Conservation (phyloP, 2,113 vertebrate genomes). For the Formicarius rufipectus region DNA sequence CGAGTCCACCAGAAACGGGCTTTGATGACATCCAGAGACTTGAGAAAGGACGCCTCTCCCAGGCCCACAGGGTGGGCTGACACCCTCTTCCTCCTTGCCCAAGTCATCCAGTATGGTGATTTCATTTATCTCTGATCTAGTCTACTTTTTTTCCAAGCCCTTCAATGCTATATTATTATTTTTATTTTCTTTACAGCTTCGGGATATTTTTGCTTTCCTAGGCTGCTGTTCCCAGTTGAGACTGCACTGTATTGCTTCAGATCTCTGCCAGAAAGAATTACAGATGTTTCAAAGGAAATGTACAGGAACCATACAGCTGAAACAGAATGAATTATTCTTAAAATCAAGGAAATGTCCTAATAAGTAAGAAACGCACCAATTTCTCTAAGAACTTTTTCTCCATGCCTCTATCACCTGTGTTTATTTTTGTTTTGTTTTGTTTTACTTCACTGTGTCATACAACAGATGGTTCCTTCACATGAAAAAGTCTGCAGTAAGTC, state of each 20-base stretch:
- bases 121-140: not conserved
- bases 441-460: not conserved
- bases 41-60: not conserved
- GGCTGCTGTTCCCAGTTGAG: conserved; percentile 1
- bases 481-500: not conserved
- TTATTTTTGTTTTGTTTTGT: not conserved
- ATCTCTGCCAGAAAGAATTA: conserved; percentile 21
- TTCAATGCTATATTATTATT: not conserved
- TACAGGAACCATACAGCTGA: not conserved
- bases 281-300: conserved; percentile 32
- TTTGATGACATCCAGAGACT: not conserved
- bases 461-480: not conserved
- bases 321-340: conserved; percentile 47
- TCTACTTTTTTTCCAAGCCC: not conserved
- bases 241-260: not conserved
- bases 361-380: conserved; percentile 43
- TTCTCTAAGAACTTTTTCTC: not conserved
- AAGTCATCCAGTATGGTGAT: not conserved
- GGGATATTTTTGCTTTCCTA: not conserved
- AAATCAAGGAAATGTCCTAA: conserved; percentile 54
- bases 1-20: not conserved
- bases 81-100: not conserved
- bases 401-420: conserved; percentile 10
- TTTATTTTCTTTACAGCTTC: not conserved
- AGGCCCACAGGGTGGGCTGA: rapidly evolving